Evolutionary conservation across 2,113 vertebrate species (phyloP).

Genomic region (Oncorhynchus clarkii): DNA sequence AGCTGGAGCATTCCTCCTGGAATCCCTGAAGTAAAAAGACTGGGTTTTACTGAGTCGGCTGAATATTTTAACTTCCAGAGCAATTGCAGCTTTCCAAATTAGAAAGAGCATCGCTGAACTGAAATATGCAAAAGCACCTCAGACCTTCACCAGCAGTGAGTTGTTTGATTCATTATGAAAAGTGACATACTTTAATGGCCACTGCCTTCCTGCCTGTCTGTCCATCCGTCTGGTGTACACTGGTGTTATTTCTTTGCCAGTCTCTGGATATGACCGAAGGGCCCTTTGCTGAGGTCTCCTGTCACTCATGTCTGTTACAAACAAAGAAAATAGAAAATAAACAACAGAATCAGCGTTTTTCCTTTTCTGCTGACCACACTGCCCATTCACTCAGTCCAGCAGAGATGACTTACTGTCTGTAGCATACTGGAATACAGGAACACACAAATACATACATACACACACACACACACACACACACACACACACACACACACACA

Average conservation of each 20-base stretch:
- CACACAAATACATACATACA: neutral
- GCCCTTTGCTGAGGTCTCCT: neutral
- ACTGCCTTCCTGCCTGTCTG: neutral
- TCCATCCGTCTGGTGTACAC: neutral
- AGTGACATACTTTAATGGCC: neutral
- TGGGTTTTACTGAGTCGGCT: slow-evolving; percentile 59
- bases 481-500: neutral
- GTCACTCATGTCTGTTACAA: neutral
- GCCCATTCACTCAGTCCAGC: neutral
- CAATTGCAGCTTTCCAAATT: slow-evolving; percentile 67
- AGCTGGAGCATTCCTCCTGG: slow-evolving; percentile 52
- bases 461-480: neutral
- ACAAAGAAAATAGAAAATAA: neutral
- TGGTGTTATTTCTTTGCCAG: neutral
- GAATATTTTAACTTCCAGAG: slow-evolving; percentile 70
- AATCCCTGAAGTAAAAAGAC: slow-evolving; percentile 52
- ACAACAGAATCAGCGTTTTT: neutral
- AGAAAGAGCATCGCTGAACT: slow-evolving; percentile 29
- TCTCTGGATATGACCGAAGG: neutral
- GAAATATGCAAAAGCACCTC: slow-evolving; percentile 6
- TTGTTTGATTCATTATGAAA: neutral
- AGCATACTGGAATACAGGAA: no score
- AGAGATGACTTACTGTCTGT: neutral
- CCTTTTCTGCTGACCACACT: slow-evolving; percentile 2
- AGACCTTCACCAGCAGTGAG: no score